Evolutionary conservation across 2,797 vertebrate species (phyloP).

Genomic region (Heteromormyrus szaboi): DNA sequence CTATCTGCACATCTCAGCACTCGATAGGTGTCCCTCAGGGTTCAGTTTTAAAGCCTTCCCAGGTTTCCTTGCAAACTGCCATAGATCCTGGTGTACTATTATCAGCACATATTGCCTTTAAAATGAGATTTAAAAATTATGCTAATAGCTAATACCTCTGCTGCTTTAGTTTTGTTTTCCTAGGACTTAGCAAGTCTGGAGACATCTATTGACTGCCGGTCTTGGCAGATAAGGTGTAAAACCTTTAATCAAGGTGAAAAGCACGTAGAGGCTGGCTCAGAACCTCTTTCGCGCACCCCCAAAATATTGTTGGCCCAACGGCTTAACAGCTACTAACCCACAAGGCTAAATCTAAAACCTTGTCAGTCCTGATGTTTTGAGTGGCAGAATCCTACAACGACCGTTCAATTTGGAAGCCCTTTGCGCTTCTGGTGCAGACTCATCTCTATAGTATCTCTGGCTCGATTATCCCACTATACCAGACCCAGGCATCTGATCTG

Average conservation of each 20-base stretch:
- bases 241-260: slow-evolving; percentile 10
- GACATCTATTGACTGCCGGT: background rate
- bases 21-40: background rate
- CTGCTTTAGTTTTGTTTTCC: background rate
- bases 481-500: background rate
- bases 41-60: background rate
- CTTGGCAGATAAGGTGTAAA: slow-evolving; percentile 1
- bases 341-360: background rate
- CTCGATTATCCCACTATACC: background rate
- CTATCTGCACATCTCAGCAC: background rate
- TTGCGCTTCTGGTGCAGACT: background rate
- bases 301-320: background rate
- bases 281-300: background rate
- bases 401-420: background rate
- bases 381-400: background rate
- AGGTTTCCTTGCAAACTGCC: background rate
- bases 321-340: background rate
- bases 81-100: background rate
- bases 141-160: background rate
- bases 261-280: background rate
- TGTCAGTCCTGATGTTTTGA: background rate
- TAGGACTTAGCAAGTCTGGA: background rate
- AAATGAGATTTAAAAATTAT: slow-evolving; percentile 1
- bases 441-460: background rate
- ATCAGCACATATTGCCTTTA: background rate